A percentile compares a stretch with the other conserved stretches of the same genome.
phyloP scores from a whole-genome alignment of 2,113 vertebrate genomes.

The Rafetus swinhoei region DNA sequence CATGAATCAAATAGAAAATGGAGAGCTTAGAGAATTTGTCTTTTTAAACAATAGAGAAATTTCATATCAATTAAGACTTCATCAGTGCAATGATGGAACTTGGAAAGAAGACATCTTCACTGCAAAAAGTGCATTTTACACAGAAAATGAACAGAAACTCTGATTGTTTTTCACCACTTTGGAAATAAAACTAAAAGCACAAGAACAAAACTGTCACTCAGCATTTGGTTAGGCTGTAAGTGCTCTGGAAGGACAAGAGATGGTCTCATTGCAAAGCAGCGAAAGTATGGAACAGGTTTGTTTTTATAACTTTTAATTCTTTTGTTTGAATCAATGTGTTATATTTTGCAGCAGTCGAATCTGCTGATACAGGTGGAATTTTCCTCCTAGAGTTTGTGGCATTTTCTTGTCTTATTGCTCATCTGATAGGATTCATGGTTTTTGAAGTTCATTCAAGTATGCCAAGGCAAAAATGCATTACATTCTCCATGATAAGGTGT shows the following conservation, averaged over 20 bases:
- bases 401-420: not conserved
- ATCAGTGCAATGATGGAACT: not conserved
- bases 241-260: rapidly evolving
- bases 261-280: not conserved
- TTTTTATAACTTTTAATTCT: not conserved
- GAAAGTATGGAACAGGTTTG: not conserved
- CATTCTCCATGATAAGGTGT: not conserved
- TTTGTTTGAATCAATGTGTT: not conserved
- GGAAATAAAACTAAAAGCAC: conserved; percentile 18
- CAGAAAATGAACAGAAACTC: not conserved
- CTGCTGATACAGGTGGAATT: not conserved
- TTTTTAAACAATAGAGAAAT: not conserved
- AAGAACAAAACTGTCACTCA: not conserved
- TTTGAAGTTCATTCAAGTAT: not conserved
- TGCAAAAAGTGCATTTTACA: not conserved
- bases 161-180: conserved; percentile 3
- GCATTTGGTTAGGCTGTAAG: not conserved
- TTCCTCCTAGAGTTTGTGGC: not conserved
- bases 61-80: not conserved
- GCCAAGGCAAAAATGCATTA: not conserved
- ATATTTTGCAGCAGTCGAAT: not conserved
- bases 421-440: not conserved
- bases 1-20: not conserved
- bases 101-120: not conserved
- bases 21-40: not conserved